A percentile compares a stretch with the other conserved stretches of the same genome.
Conservation (phyloP, 2,888 invertebrate species). For the Perdita meconis region DNA sequence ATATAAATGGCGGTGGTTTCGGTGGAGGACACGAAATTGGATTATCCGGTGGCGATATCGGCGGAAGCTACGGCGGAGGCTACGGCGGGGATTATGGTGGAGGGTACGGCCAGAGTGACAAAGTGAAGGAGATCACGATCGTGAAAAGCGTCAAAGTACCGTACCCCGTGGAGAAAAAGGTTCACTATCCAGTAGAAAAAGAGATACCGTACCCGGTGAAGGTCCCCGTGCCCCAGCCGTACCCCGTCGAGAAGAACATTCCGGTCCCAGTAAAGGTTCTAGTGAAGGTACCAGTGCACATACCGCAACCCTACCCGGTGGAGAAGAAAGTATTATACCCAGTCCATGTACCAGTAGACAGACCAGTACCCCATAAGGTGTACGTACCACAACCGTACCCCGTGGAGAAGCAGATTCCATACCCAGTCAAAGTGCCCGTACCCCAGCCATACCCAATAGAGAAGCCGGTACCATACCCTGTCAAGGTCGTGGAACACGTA, state of each 20-base stretch:
- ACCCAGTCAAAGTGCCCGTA: slow-evolving; percentile 80
- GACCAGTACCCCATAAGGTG: slow-evolving; percentile 83
- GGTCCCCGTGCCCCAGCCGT: slow-evolving; percentile 85
- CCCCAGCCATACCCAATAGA: slow-evolving; percentile 84
- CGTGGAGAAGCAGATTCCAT: slow-evolving; percentile 81
- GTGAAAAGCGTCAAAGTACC: slow-evolving; percentile 85
- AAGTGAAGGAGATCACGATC: slow-evolving; percentile 80
- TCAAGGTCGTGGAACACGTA: slow-evolving; percentile 90
- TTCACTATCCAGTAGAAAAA: slow-evolving; percentile 88
- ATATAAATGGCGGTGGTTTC: slow-evolving; percentile 54
- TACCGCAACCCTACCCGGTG: slow-evolving; percentile 83
- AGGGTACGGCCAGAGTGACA: slow-evolving; percentile 72
- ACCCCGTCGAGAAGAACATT: slow-evolving; percentile 85
- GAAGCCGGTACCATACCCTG: slow-evolving; percentile 88
- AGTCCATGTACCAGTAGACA: slow-evolving; percentile 81
- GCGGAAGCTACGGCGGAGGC: slow-evolving; percentile 58
- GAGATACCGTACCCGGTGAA: slow-evolving; percentile 86
- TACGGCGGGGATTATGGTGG: slow-evolving; percentile 50
- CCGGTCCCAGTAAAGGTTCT: slow-evolving; percentile 82
- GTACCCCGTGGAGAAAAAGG: slow-evolving; percentile 88
- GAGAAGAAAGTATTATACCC: slow-evolving; percentile 83
- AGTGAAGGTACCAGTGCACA: slow-evolving; percentile 84
- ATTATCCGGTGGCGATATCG: slow-evolving; percentile 63
- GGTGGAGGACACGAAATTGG: slow-evolving; percentile 37
- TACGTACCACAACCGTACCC: slow-evolving; percentile 83